A percentile compares a stretch with the other conserved stretches of the same genome.
These are phyloP conservation scores for Mythimna loreyi DNA, from an alignment of 2,888 invertebrate species.

Conservation along the genomic window DNA sequence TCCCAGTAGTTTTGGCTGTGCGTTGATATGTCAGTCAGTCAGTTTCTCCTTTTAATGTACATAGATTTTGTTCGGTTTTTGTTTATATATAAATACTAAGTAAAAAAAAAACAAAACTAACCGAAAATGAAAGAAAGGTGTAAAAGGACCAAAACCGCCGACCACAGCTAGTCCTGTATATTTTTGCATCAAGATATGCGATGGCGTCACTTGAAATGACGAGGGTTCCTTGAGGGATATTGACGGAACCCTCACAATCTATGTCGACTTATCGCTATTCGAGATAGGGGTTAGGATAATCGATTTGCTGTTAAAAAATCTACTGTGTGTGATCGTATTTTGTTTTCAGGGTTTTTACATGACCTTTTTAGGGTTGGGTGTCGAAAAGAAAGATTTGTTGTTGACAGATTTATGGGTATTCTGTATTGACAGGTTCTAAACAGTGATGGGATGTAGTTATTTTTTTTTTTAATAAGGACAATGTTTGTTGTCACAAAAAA, in stretches of 20 bases:
- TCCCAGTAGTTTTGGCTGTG: too few species aligned
- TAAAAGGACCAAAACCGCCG: not conserved
- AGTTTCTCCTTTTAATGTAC: too few species aligned
- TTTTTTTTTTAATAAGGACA: too few species aligned
- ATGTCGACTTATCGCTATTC: slow-evolving; percentile 48
- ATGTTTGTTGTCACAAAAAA: too few species aligned
- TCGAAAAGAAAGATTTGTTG: not conserved
- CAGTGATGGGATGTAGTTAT: not conserved
- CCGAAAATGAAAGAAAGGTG: not conserved
- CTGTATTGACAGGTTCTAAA: not conserved
- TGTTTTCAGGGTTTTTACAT: slow-evolving; percentile 9
- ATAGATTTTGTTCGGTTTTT: too few species aligned
- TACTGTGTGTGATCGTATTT: slow-evolving; percentile 15
- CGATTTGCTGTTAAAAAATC: slow-evolving; percentile 50
- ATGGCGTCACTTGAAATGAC: slow-evolving; percentile 55
- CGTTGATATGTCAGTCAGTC: too few species aligned
- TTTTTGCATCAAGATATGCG: slow-evolving; percentile 59
- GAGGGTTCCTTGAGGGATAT: slow-evolving; percentile 59
- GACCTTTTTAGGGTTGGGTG: not conserved
- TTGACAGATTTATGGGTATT: not conserved
- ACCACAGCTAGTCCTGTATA: slow-evolving; percentile 6
- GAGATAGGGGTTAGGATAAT: slow-evolving; percentile 55
- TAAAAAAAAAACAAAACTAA: not conserved
- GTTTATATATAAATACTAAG: too few species aligned
- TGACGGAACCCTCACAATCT: slow-evolving; percentile 51